Evolutionary conservation across 2,113 vertebrate species (phyloP).

Genomic region (Falcunculus frontatus): DNA sequence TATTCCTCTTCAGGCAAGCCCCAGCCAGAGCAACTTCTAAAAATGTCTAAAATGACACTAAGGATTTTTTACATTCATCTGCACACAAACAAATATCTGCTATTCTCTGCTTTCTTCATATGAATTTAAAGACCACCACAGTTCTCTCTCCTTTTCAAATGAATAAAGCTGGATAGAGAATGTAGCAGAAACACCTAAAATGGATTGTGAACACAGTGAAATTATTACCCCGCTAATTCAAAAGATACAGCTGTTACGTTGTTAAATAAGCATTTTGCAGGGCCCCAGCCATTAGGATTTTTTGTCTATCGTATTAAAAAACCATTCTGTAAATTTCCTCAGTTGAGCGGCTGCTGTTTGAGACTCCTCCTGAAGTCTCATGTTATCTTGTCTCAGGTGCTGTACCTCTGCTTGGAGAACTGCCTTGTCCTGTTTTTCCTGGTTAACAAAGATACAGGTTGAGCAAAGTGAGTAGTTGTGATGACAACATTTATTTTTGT

Average conservation of each 20-base stretch:
- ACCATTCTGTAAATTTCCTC: constrained; percentile 96
- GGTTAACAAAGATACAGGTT: background rate
- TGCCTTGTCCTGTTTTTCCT: constrained; percentile 98
- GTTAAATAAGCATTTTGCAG: background rate
- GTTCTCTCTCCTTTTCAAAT: constrained; percentile 33
- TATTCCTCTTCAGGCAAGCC: constrained; percentile 47
- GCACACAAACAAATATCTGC: constrained; percentile 48
- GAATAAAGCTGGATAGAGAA: constrained; percentile 31
- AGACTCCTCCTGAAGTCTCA: constrained; percentile 94
- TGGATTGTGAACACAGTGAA: constrained; percentile 60
- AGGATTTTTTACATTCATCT: constrained; percentile 83
- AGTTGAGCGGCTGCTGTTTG: constrained; percentile 92
- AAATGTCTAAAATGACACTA: constrained; percentile 70
- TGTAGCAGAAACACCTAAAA: constrained; percentile 51
- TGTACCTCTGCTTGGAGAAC: constrained; percentile 93
- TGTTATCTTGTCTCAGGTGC: constrained; percentile 93
- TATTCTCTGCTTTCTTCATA: constrained; percentile 40
- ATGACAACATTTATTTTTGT: background rate
- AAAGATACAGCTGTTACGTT: constrained; percentile 13
- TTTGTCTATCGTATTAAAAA: constrained; percentile 93
- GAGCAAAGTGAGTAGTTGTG: background rate
- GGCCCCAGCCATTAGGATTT: constrained; percentile 70
- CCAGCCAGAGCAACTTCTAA: constrained; percentile 41
- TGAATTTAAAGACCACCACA: background rate
- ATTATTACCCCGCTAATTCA: constrained; percentile 24